Conservation (phyloP, 2,797 vertebrate species). For the Lacerta agilis region DNA sequence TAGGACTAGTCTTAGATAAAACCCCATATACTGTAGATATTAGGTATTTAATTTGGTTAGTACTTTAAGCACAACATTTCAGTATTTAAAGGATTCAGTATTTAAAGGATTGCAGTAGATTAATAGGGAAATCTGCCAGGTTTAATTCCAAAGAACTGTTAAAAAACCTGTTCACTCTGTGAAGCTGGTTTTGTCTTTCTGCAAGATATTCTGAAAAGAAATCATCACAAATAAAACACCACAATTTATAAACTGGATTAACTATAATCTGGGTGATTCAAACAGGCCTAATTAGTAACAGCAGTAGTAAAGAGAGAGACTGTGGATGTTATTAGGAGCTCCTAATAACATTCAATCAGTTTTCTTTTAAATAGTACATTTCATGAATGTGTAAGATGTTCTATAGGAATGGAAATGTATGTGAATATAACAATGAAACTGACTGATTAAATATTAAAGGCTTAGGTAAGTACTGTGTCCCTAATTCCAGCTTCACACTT, state of each 20-base stretch:
- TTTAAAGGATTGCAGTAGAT: no score
- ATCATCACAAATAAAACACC: not conserved
- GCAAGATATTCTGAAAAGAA: not conserved
- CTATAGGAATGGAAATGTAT: no score
- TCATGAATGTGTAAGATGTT: no score
- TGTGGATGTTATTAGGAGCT: not conserved
- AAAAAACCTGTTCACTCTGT: not conserved
- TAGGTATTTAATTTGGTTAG: not conserved
- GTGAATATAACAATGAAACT: no score
- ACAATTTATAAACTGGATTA: not conserved
- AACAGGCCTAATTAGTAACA: no score
- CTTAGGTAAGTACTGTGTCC: no score
- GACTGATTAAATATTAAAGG: no score
- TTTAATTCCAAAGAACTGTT: not conserved
- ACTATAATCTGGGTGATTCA: not conserved
- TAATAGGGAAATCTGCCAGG: not conserved
- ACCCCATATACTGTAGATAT: not conserved
- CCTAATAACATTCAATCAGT: not conserved
- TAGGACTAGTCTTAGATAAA: not conserved
- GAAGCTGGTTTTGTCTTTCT: not conserved
- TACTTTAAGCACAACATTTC: no score
- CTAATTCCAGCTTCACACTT: no score
- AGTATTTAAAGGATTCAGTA: no score
- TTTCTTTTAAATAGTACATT: no score
- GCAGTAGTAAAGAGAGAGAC: not conserved